Evolutionary conservation across 2,888 invertebrate species (phyloP).

Genomic region (Yponomeuta cagnagella): DNA sequence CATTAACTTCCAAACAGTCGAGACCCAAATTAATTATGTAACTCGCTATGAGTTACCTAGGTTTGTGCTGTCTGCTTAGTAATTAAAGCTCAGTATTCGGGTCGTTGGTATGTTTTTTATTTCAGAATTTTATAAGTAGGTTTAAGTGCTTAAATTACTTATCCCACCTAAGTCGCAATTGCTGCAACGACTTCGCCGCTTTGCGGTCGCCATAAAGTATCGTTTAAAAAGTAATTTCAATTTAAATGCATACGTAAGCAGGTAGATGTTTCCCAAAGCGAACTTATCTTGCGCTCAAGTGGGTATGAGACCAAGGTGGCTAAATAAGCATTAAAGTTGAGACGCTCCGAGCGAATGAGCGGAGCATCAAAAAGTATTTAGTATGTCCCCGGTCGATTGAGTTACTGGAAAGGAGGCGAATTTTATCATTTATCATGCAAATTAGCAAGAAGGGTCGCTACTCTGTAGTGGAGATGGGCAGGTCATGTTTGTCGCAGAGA

Average conservation of each 20-base stretch:
- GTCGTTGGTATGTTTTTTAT: too few relatives aligned
- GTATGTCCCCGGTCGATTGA: conserved; percentile 9
- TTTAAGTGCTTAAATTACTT: neutral
- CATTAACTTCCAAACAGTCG: too few relatives aligned
- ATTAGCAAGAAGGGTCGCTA: too few relatives aligned
- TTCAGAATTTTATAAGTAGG: too few relatives aligned
- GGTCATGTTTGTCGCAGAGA: too few relatives aligned
- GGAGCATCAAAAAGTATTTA: conserved; percentile 18
- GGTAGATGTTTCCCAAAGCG: neutral
- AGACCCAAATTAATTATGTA: too few relatives aligned
- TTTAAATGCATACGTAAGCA: conserved; percentile 2
- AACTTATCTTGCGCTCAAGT: neutral
- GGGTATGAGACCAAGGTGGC: neutral
- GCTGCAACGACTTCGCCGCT: neutral
- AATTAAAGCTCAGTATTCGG: too few relatives aligned
- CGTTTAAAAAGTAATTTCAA: conserved; percentile 10
- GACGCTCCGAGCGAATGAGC: conserved; percentile 13
- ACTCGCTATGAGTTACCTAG: too few relatives aligned
- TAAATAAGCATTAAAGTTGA: conserved; percentile 14
- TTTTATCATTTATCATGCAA: neutral
- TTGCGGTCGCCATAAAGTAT: neutral
- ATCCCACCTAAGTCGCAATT: neutral
- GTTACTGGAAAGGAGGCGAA: neutral
- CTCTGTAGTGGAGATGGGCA: too few relatives aligned
- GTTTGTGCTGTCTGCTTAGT: too few relatives aligned